phyloP scores from a whole-genome alignment of 2,113 vertebrate species.

The Pogona vitticeps region DNA sequence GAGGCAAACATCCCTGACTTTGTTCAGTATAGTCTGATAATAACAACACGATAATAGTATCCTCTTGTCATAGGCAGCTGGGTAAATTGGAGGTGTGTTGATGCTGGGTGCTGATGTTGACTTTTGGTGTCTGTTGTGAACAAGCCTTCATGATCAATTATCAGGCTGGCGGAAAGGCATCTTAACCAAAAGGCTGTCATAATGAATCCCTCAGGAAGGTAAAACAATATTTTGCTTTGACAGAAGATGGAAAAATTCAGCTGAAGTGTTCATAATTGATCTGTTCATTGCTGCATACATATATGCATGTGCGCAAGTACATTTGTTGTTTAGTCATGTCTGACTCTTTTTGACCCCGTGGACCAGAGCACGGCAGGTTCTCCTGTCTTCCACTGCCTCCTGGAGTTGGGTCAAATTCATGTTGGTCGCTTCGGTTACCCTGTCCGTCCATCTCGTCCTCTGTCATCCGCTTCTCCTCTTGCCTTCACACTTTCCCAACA shows the following conservation, averaged over 20 bases:
- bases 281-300: neutral
- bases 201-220: neutral
- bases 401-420: too few relatives aligned
- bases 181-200: neutral
- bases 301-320: too few relatives aligned
- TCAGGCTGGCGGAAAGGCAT: neutral
- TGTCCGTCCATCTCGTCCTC: too few relatives aligned
- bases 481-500: too few relatives aligned
- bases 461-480: too few relatives aligned
- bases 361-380: too few relatives aligned
- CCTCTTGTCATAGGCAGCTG: constrained; percentile 25
- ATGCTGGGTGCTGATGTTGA: neutral
- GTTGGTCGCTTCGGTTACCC: too few relatives aligned
- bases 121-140: constrained; percentile 10
- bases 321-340: too few relatives aligned
- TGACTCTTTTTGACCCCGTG: too few relatives aligned
- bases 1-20: constrained; percentile 14
- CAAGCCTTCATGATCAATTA: constrained; percentile 11
- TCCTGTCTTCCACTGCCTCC: too few relatives aligned
- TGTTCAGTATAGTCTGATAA: neutral
- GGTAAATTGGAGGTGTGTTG: constrained; percentile 17
- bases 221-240: constrained; percentile 7
- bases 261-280: neutral
- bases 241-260: constrained; percentile 20
- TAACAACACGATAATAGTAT: neutral